Base-by-base conservation (phyloP, 2,888 invertebrate species). In the Blera fallax region DNA sequence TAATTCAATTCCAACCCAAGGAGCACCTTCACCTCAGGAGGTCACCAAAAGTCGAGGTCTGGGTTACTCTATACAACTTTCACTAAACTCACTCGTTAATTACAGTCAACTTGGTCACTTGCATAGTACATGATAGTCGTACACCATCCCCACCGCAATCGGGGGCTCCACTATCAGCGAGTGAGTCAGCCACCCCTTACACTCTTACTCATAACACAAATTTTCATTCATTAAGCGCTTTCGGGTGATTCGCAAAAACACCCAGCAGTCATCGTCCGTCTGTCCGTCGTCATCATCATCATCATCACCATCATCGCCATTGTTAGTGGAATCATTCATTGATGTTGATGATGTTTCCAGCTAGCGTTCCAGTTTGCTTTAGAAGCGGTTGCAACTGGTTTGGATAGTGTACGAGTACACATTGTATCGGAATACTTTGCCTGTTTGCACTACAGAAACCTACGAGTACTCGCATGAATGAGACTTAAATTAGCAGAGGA, bases 121-220 rank as follows among this genome's bases (percentile, higher is more conserved):
- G 65, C 43, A 16, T 56, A 40, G 29, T 70, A 37, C 43, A 21
- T 40, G 62, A 64, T 48, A n/a, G n/a, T n/a, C n/a, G n/a, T n/a
- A 16, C 24, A 24, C 6, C 52, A 37, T 37, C 27, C 37, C 7
- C 52, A n/a, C 65, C 16, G 7, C 37, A 37, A 67, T 40, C 62
- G 21, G n/a, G n/a, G n/a, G 54, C 18, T 18, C 29, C 32, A 24
- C 32, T 58, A 56, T 54, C 76, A 37, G 29, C 50, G 10, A 45
- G 50, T 67, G 67, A 77, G 76, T 77, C 76, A 77, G 76, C 67
- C 76, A 65, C 67, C n/a, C n/a, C 76, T 76, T 34, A 16, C 43
- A 27, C 48, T 48, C 24, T 32, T 34, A 50, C 48, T 60, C 40
- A 37, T n/a, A 56, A 56, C 27, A 16, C n/a, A 32, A 56, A 45